Base-by-base conservation (phyloP, 2,888 invertebrate species). In the Chrysolina haemoptera region DNA sequence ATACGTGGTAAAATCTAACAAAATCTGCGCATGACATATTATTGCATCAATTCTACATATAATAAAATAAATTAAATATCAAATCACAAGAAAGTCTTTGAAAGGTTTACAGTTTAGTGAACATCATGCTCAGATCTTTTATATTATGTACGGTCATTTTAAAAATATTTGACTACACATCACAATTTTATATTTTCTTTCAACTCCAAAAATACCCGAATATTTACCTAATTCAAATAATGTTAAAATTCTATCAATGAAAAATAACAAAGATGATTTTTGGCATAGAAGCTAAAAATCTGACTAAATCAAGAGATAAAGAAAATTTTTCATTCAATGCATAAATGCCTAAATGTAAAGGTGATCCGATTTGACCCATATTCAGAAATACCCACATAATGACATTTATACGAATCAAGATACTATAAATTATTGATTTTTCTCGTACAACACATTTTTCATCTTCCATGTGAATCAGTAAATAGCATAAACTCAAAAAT, bases 141-240 rank as follows among this genome's bases (percentile, higher is more conserved):
- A 70, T 69, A 64, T 74, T 81, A 86, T 86, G 86, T 86, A 85
- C 86, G 86, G 82, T 86, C 86, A 87, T 86, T 86, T 86, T 85
- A 85, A 81, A 71, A 75, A 53, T 68, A 79, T 77, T 50, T 71
- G 74, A 79, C 76, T 78, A 78, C 80, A 76, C 78, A 80, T 79
- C 78, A 75, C 77, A 76, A 73, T 81, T 75, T 72, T 71, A 75
- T 73, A 70, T 76, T 62, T 62, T 27, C 40, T 67, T 20, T 41
- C 12, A 66, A 62, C 75, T 67, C 50, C 68, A 73, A 71, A 78
- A 72, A 74, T 68, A 69, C 62, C 75, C 20, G 71, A 77, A 81
- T 81, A 82, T 81, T 81, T 81, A 81, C 77, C 74, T 78, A 82
- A 81, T 80, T 82, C 76, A 80, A 81, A 79, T 77, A 80, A 81